Conservation (phyloP, 2,888 invertebrate species). For the Acronicta alni region DNA sequence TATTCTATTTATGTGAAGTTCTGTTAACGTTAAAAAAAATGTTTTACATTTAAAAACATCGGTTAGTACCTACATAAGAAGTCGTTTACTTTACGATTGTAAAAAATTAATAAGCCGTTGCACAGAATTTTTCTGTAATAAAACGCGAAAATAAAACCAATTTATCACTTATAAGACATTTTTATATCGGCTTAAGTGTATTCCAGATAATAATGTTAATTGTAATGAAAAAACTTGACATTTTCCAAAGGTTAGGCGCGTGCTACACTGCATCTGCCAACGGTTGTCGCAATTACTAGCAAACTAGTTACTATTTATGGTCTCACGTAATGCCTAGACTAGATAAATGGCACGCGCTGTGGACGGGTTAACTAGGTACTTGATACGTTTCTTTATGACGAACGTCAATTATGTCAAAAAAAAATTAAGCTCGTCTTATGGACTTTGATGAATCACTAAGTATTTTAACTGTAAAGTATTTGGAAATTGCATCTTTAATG, state of each 20-base stretch:
- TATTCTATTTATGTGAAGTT: no score
- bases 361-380: constrained; percentile 29
- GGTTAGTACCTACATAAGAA: neutral
- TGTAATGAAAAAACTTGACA: constrained; percentile 48
- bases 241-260: constrained; percentile 59
- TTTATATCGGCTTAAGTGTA: constrained; percentile 32
- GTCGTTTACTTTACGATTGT: neutral
- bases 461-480: no score
- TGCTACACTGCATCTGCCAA: constrained; percentile 57
- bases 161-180: constrained; percentile 26
- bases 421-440: constrained; percentile 10
- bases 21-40: neutral
- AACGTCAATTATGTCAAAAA: constrained; percentile 9
- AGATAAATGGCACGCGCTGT: constrained; percentile 34
- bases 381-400: constrained; percentile 7
- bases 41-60: neutral
- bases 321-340: constrained; percentile 35
- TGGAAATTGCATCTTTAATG: no score
- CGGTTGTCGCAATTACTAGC: constrained; percentile 49
- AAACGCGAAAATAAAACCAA: constrained; percentile 6
- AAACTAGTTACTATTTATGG: constrained; percentile 53
- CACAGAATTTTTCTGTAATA: neutral
- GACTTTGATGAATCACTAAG: no score
- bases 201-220: constrained; percentile 26
- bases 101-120: neutral